Conservation (phyloP, 2,888 invertebrate species). For the Euproctis similis region DNA sequence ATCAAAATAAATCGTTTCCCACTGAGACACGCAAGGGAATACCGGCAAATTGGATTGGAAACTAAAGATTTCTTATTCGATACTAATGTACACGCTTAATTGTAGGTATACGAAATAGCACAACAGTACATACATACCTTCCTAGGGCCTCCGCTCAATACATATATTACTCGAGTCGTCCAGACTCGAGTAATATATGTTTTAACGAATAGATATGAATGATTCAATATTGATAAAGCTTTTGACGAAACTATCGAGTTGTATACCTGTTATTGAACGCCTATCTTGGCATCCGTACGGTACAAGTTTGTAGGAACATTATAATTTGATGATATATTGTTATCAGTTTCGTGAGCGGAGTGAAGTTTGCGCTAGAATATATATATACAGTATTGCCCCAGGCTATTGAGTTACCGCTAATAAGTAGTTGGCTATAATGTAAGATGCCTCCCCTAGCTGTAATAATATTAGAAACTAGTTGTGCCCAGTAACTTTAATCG, state of each 20-base stretch:
- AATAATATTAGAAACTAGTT: conserved; percentile 11
- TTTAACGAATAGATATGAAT: conserved; percentile 5
- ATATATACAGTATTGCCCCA: conserved; percentile 36
- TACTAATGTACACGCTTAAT: conserved; percentile 30
- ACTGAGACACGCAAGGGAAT: conserved; percentile 64
- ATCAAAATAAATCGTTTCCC: conserved; percentile 69
- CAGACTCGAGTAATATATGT: too few species aligned
- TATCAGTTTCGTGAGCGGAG: conserved; percentile 16
- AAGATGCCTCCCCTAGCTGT: conserved; percentile 33
- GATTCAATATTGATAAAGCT: too few species aligned
- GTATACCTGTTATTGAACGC: conserved; percentile 38
- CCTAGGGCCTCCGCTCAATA: too few species aligned
- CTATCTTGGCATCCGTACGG: conserved; percentile 25
- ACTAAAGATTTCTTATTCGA: conserved; percentile 43
- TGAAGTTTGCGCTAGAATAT: conserved; percentile 24
- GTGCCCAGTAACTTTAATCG: conserved; percentile 9
- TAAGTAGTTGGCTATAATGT: conserved; percentile 53
- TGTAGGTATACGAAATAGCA: too few species aligned
- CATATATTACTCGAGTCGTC: too few species aligned
- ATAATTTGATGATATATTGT: conserved; percentile 21
- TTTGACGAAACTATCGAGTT: too few species aligned
- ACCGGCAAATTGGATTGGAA: conserved; percentile 60
- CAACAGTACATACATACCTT: too few species aligned
- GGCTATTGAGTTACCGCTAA: conserved; percentile 50
- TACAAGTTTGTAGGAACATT: conserved; percentile 24